Conservation (phyloP, 2,888 invertebrate species). For the Caradrina clavipalpis region DNA sequence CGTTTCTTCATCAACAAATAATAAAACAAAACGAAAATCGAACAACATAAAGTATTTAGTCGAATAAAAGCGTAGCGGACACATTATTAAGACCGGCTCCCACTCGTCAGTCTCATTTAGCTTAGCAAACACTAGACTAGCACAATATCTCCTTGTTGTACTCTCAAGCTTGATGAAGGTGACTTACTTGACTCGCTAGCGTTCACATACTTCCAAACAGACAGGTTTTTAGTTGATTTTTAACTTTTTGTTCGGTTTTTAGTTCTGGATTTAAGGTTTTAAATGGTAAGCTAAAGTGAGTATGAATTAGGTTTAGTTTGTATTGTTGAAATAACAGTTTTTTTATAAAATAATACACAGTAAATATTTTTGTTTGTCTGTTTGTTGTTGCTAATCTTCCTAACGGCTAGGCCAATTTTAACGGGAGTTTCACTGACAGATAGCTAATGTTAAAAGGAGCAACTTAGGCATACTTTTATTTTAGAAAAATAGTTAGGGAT, state of each 20-base stretch:
- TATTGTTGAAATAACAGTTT: no score
- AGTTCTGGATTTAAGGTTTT: neutral
- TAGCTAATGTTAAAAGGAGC: no score
- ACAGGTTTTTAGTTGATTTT: conserved; percentile 16
- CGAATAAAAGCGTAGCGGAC: conserved; percentile 12
- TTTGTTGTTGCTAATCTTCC: no score
- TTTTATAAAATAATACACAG: no score
- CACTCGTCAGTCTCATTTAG: conserved; percentile 61
- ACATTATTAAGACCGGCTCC: conserved; percentile 51
- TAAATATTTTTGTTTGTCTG: no score
- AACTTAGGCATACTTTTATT: no score
- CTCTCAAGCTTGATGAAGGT: conserved; percentile 30
- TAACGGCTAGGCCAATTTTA: no score
- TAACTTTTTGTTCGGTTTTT: neutral
- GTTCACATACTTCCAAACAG: conserved; percentile 4
- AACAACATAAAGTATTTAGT: conserved; percentile 19
- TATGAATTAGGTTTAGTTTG: no score
- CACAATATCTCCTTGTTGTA: conserved; percentile 60
- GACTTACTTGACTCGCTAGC: conserved; percentile 1
- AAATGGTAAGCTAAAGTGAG: neutral
- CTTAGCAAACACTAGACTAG: conserved; percentile 49
- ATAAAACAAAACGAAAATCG: conserved; percentile 6
- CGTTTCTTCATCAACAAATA: neutral
- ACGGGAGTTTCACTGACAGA: no score
- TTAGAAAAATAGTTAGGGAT: no score